Conservation (phyloP, 2,113 vertebrate species). For the Spheniscus mendiculus region DNA sequence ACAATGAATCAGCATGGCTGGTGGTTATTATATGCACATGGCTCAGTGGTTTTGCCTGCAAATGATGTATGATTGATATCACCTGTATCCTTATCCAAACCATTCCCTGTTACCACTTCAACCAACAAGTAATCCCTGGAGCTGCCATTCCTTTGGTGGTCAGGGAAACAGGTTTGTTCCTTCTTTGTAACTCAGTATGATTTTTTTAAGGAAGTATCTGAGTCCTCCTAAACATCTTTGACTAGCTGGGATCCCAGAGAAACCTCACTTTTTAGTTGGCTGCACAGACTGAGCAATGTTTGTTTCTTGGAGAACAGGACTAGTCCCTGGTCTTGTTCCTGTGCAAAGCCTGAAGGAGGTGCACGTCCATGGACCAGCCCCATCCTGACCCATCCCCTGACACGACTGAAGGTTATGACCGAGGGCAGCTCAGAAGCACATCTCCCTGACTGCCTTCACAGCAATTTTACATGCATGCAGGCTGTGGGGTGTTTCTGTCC, state of each 20-base stretch:
- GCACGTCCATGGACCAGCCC: background rate
- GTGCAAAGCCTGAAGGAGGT: background rate
- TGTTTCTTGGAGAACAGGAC: background rate
- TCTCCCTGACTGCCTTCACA: rapidly evolving
- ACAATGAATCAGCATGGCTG: rapidly evolving
- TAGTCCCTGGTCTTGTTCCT: background rate
- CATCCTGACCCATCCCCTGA: rapidly evolving
- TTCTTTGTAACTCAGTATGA: background rate
- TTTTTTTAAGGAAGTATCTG: background rate
- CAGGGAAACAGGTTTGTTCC: background rate
- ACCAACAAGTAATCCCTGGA: background rate
- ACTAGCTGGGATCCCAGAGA: background rate
- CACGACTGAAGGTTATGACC: rapidly evolving
- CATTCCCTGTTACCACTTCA: background rate
- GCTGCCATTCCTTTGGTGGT: rapidly evolving
- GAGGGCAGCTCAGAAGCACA: background rate
- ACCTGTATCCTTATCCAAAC: background rate
- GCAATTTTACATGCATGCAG: rapidly evolving
- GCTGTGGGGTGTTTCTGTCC: background rate
- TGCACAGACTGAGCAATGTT: rapidly evolving
- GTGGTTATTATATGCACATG: background rate
- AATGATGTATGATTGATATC: rapidly evolving
- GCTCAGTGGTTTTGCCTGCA: rapidly evolving
- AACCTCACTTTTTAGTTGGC: background rate
- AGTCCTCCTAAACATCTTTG: background rate